Percentiles rank a stretch among this genome's conserved stretches.
Evolutionary conservation across 1,140 invertebrate genomes (phyloP).

Genomic region (Ceratosolen solmsi): DNA sequence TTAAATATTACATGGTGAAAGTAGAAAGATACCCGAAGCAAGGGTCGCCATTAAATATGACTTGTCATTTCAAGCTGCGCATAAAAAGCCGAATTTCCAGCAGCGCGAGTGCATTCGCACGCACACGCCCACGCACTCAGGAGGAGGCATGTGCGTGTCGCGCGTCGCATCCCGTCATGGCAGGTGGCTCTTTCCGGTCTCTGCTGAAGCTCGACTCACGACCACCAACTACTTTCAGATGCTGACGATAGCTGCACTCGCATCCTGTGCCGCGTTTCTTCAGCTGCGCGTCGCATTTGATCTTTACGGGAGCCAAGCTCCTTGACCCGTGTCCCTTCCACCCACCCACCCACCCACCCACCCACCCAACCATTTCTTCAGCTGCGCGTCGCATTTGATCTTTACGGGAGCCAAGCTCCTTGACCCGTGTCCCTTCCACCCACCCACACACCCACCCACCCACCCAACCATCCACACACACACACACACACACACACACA

Average conservation of each 20-base stretch:
- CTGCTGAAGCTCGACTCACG: background rate
- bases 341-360: too few species aligned
- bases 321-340: too few species aligned
- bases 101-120: background rate
- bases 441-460: too few species aligned
- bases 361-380: background rate
- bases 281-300: background rate
- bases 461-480: too few species aligned
- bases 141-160: background rate
- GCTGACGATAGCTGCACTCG: conserved; percentile 2
- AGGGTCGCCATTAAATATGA: too few species aligned
- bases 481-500: too few species aligned
- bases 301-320: background rate
- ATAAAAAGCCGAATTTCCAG: background rate
- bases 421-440: too few species aligned
- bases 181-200: conserved; percentile 9
- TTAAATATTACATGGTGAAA: too few species aligned
- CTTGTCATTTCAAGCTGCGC: background rate
- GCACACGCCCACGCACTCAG: background rate
- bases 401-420: background rate
- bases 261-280: background rate
- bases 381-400: background rate
- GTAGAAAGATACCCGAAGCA: too few species aligned
- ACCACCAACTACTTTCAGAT: background rate
- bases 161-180: conserved; percentile 3